A percentile compares a stretch with the other conserved stretches of the same genome.
Conservation (phyloP, 2,888 invertebrate genomes). For the Agrotis exclamationis region DNA sequence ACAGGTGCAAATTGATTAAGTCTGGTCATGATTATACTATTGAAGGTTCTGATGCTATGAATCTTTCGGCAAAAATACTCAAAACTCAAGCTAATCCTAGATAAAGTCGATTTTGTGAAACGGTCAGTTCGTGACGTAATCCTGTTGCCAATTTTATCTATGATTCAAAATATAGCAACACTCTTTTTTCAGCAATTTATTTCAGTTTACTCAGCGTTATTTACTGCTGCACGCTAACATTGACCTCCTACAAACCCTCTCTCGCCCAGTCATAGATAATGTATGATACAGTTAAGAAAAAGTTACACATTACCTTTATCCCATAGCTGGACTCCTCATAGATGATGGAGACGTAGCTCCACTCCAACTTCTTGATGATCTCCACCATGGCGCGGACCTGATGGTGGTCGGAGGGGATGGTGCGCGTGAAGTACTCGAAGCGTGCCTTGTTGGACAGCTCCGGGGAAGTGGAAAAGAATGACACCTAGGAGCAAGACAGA, state of each 20-base stretch:
- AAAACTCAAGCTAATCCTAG: too few relatives aligned
- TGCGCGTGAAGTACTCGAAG: slow-evolving; percentile 98
- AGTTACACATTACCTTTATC: slow-evolving; percentile 93
- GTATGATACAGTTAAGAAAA: too few relatives aligned
- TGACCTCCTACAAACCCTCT: too few relatives aligned
- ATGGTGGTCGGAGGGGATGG: slow-evolving; percentile 98
- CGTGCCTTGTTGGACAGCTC: slow-evolving; percentile 98
- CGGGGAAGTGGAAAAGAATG: slow-evolving; percentile 98
- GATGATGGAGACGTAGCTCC: slow-evolving; percentile 98
- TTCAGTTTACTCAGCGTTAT: too few relatives aligned
- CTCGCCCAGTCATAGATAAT: too few relatives aligned
- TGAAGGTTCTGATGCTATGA: too few relatives aligned
- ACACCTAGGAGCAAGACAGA: slow-evolving; percentile 92
- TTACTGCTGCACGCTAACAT: too few relatives aligned
- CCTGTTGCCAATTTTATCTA: background rate
- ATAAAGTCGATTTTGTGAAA: too few relatives aligned
- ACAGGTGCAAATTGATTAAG: too few relatives aligned
- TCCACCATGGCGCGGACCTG: slow-evolving; percentile 99
- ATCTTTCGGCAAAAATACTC: too few relatives aligned
- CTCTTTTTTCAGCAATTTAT: background rate
- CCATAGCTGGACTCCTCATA: slow-evolving; percentile 99
- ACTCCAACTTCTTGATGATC: slow-evolving; percentile 95
- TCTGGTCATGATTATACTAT: too few relatives aligned
- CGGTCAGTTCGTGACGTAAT: too few relatives aligned
- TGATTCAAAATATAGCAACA: background rate